These are phyloP conservation scores for Melikaiella ostensackeni DNA, from an alignment of 2,888 invertebrate species.

Conservation along the genomic window DNA sequence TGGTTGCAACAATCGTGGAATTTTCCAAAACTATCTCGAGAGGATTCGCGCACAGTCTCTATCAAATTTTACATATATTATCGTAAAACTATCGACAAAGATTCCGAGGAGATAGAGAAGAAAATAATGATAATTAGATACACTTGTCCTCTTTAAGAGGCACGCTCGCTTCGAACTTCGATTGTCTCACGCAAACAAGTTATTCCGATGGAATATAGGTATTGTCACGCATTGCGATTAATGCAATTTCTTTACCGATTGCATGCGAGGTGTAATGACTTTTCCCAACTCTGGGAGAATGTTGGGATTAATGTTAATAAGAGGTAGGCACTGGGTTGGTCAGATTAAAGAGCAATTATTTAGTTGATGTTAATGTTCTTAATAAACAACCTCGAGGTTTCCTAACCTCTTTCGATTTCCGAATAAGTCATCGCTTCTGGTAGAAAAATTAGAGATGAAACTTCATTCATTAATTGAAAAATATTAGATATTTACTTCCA, in stretches of 20 bases:
- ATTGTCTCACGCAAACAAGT: background rate
- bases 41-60: background rate
- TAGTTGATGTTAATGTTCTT: too few relatives aligned
- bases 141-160: too few relatives aligned
- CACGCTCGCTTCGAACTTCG: background rate
- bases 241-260: background rate
- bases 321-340: background rate
- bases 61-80: background rate
- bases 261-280: slow-evolving; percentile 5
- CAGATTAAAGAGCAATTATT: background rate
- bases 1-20: background rate
- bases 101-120: background rate
- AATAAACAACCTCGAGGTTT: too few relatives aligned
- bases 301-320: background rate
- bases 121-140: background rate
- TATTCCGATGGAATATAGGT: background rate
- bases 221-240: slow-evolving; percentile 22
- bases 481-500: too few relatives aligned
- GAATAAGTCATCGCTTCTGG: too few relatives aligned
- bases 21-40: background rate
- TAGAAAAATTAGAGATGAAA: too few relatives aligned
- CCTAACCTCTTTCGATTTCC: too few relatives aligned
- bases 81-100: background rate
- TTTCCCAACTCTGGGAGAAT: background rate
- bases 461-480: too few relatives aligned